Base-by-base conservation (phyloP, 2,888 invertebrate genomes). In the Gortyna flavago region DNA sequence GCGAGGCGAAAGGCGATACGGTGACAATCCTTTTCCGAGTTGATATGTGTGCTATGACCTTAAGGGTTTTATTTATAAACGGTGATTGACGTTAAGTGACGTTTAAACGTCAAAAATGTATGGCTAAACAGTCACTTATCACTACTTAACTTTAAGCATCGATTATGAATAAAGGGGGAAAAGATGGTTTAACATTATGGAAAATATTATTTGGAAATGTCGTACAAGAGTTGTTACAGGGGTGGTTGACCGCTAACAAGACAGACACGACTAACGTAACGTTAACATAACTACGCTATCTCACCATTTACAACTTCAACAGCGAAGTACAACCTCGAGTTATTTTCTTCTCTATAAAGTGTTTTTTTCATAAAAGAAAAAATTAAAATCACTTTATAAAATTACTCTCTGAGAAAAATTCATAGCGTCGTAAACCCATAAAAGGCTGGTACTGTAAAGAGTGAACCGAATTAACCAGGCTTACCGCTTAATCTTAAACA, bases 401-500 rank as follows among this genome's bases (percentile, higher is more conserved):
- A n/a, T n/a, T 35, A 32, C 4, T 16, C n/a, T 38, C 51, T 32
- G 13, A n/a, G 6, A 75, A 76, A 80, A 84, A 75, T 70, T 13
- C 79, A 81, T 84, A 84, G 80, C 85, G 75, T 80, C 85, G 81
- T 89, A 87, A 89, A 84, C 87, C 81, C 79, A 83, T 91, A 91
- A 91, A 89, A 88, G 88, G 84, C 84, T 83, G 87, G 85, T 86
- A 87, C 88, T 87, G 80, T 81, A 87, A 84, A 81, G 84, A 88
- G 79, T 85, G 80, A 81, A 88, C 88, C 86, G 85, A 92, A 91
- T 93, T 91, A 93, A 90, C 91, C 89, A 87, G 89, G 92, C 90
- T 94, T 92, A 91, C 92, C 89, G 87, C 91, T 92, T 94, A 94
- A 94, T 94, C 93, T 93, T 88, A 80, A 91, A 89, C 89, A 91